Base-by-base conservation (phyloP, 30 jellyfish, hydroid and myxozoan genomes). In the Euphysa ruthae region DNA sequence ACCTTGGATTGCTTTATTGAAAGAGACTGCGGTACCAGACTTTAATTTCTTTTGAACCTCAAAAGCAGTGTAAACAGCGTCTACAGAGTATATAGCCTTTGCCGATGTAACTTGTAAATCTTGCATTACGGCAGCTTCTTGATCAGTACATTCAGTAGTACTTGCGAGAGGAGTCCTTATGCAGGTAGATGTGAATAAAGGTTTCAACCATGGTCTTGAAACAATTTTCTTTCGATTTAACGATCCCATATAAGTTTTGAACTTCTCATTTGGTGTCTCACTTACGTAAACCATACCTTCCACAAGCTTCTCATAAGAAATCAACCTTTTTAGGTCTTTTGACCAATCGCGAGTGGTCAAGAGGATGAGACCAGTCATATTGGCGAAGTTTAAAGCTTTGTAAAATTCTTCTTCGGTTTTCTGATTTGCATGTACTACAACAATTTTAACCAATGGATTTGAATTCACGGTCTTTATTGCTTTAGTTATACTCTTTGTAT, bases 221-320 rank as follows among this genome's bases (percentile, higher is more conserved):
- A 58, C 18, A 2, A 29, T 33, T 44, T 43, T 71, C 0, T 93
- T 92, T 42, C 70, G 32, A 24, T 42, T 56, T 46, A 88, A 61
- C 6, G 78, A 32, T 14, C 73, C 69, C 18, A 80, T n/a, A 52
- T 75, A 51, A 20, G 58, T 21, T 20, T 50, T 22, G 38, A 61
- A 61, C 16, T 34, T 34, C 66, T 26, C 0, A 33, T 4, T 61
- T 32, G 23, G 19, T 19, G 38, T 68, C 32, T 24, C 31, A 49
- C 24, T 65, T 74, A 88, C 21, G 49, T 35, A 34, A n/a, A 88
- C 22, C 94, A 88, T 80, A 1, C 97, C 97, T 54, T 88, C 94
- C 28, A 75, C 76, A 25, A 63, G 78, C 1, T 33, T 20, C 0
- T 52, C 42, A 66, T 70, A 74, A 4, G 71, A 65, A 16, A 42